These are phyloP conservation scores for Meiosimyza decipiens DNA, from an alignment of 2,888 invertebrate species.

Conservation along the genomic window DNA sequence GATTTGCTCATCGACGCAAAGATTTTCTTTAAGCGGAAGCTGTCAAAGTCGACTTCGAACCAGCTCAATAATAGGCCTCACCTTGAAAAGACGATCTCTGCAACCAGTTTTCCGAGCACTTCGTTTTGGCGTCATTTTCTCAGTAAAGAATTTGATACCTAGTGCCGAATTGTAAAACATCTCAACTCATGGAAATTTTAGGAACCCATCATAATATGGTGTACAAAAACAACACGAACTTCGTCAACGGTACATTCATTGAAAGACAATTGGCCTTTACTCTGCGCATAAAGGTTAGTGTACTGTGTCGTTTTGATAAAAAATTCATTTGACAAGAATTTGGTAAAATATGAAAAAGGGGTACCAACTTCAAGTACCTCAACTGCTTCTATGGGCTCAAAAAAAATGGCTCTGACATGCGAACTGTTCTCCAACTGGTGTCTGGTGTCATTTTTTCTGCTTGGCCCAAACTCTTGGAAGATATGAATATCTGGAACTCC, in stretches of 20 bases:
- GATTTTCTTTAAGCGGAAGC: constrained; percentile 6
- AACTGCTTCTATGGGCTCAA: too few relatives aligned
- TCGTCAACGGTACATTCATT: background rate
- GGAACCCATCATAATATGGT: background rate
- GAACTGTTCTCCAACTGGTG: too few relatives aligned
- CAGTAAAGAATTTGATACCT: background rate
- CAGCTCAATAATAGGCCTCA: background rate
- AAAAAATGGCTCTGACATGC: too few relatives aligned
- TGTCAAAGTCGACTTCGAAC: background rate
- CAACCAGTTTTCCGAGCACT: background rate
- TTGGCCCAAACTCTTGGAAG: too few relatives aligned
- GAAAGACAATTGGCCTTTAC: too few relatives aligned
- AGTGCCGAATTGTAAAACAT: background rate
- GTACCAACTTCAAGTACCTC: background rate
- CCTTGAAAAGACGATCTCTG: constrained; percentile 8
- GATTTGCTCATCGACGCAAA: constrained; percentile 1
- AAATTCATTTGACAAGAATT: background rate
- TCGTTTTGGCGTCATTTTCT: too few relatives aligned
- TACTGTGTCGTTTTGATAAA: too few relatives aligned
- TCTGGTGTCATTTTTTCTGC: too few relatives aligned
- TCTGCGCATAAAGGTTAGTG: too few relatives aligned
- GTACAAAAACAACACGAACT: background rate
- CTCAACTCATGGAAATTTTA: background rate
- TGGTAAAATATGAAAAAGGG: background rate
- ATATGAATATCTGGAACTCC: too few relatives aligned